Base-by-base conservation (phyloP, 2,888 invertebrate species). In the Amphipoea oculea region DNA sequence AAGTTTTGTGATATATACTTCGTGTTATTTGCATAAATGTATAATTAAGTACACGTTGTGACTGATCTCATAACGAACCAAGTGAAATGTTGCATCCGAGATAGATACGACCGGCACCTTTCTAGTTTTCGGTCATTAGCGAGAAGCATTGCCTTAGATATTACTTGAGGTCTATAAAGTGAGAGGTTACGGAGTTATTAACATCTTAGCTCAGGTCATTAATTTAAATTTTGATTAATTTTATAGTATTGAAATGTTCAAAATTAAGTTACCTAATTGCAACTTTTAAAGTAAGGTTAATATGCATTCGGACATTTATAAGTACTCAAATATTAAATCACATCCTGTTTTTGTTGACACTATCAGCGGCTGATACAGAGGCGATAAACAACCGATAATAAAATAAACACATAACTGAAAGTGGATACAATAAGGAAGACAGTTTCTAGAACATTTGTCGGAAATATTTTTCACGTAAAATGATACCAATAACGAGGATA, bases 361-460 rank as follows among this genome's bases (percentile, higher is more conserved):
- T 80, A 82, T 72, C 83, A 82, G 62, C 71, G 66, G 73, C 29
- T 78, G 23, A 40, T 75, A 75, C 67, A 71, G 51, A 60, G 65
- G 42, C 75, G 81, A 82, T 80, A 88, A 88, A 82, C 68, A 76
- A 82, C 66, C 23, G 17, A 48, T 57, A 82, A 84, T 89, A 89
- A 89, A 89, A 86, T 85, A 77, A 70, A 73, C 76, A 88, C 79
- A 82, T 89, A 81, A 87, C 79, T 76, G 84, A 80, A 81, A 75
- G 69, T 75, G 54, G 76, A 70, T 62, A 81, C 78, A 79, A 88
- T 86, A 87, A 90, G 86, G 89, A 89, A 87, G 74, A 77, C 76
- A 84, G 76, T 88, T 81, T 88, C 81, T 89, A 89, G 87, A 89
- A 84, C 82, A 78, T 87, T 89, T 82, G 82, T 82, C 76, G 81